These are phyloP conservation scores for Diplolepis rosae DNA, from an alignment of 2,888 invertebrate species.

Conservation along the genomic window DNA sequence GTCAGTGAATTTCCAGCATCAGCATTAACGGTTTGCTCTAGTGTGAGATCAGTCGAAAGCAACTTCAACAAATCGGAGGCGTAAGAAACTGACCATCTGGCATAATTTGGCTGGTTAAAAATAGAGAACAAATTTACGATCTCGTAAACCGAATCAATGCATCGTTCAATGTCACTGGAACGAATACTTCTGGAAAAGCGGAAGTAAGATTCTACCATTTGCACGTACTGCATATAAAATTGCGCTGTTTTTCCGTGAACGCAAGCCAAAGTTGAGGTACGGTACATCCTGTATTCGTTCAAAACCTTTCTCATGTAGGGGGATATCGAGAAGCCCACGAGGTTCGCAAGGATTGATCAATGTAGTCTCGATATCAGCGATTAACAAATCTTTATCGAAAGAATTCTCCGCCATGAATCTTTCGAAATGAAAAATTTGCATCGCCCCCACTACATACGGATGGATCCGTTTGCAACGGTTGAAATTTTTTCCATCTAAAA, in stretches of 20 bases:
- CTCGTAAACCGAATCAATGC: slow-evolving; percentile 50
- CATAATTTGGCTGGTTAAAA: too few relatives aligned
- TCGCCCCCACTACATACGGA: slow-evolving; percentile 50
- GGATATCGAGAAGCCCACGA: too few relatives aligned
- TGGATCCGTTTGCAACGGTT: slow-evolving; percentile 66
- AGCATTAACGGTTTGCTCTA: slow-evolving; percentile 48
- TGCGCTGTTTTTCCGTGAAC: slow-evolving; percentile 46
- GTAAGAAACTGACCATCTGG: slow-evolving; percentile 57
- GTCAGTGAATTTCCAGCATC: slow-evolving; percentile 40
- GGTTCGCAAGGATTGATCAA: neutral
- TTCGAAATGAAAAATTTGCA: slow-evolving; percentile 58
- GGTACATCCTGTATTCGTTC: slow-evolving; percentile 50
- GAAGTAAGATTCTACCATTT: slow-evolving; percentile 39
- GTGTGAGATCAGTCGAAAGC: slow-evolving; percentile 48
- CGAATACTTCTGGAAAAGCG: slow-evolving; percentile 49
- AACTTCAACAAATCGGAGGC: slow-evolving; percentile 53
- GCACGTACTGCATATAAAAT: slow-evolving; percentile 43
- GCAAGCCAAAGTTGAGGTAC: slow-evolving; percentile 43
- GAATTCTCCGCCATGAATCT: slow-evolving; percentile 49
- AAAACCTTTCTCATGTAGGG: too few relatives aligned
- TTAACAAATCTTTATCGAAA: slow-evolving; percentile 39
- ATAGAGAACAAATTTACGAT: slow-evolving; percentile 49
- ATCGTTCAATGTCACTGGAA: slow-evolving; percentile 55
- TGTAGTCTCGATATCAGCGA: slow-evolving; percentile 36
- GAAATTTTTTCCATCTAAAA: slow-evolving; percentile 65